Evolutionary conservation across 64 coral and sea anemone species (phyloP), one percentile per base, ranked within the genome.

Genomic region (Orbicella faveolata): DNA sequence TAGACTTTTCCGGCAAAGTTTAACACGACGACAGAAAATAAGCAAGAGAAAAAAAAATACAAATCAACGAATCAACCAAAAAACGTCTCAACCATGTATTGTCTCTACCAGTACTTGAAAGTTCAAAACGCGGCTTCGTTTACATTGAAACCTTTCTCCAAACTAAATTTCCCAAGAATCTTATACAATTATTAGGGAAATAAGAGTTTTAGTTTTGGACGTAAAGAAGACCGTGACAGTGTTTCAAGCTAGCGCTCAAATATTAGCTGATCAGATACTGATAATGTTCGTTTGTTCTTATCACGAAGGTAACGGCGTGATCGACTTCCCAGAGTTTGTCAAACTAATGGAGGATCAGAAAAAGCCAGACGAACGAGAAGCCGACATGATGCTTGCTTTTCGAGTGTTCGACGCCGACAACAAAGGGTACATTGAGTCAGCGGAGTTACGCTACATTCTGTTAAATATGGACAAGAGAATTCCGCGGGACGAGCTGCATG

Each of bases 301-400:
- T 25, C 3, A 67, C 7, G 11, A 23, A 96, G 94, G 91, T 75
- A 86, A 90, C 87, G 94, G 94, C 25, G 90, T 79, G 69, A 83
- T 98, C 13, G 93, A 95, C 82, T 95, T 98, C 25, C 63, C 76
- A 21, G 90, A 98, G 63, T 98, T 98, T 78, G 93, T 98, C 8
- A 80, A 88, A 23, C 90, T 98, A 80, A 98, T 95, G 96, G 90
- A 95, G 63, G 88, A 95, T 44, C 87, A 95, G 72, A 95, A 94
- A 87, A 90, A 88, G 16, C 87, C 87, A 16, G 79, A 81, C 23
- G 81, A 95, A 55, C 74, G 61, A 89, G 96, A 98, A 74, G 94
- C 84, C 15, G 96, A 95, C 11, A 53, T 93, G 55, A 63, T 83
- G 19, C 44, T 76, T 12, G 96, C 96, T 13, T 98, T 94, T 80